These are phyloP conservation scores for Lordiphosa collinella DNA, from an alignment of 1,140 invertebrate species.

Conservation along the genomic window DNA sequence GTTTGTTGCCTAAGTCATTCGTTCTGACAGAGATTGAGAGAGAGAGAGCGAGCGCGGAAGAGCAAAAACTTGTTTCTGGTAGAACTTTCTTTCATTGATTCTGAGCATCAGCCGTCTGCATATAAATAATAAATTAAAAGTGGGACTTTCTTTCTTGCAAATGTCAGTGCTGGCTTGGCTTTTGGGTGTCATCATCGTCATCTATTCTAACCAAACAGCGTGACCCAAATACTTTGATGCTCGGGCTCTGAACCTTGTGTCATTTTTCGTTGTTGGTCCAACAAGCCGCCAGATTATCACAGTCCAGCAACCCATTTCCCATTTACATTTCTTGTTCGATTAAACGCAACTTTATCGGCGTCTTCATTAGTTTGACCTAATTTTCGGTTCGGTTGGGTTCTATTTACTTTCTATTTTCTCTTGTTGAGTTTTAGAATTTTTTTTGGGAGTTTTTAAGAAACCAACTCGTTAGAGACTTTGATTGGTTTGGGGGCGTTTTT, in stretches of 20 bases:
- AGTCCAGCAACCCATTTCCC: constrained; percentile 27
- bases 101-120: constrained; percentile 50
- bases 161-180: constrained; percentile 25
- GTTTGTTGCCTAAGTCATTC: constrained; percentile 18
- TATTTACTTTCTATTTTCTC: constrained; percentile 74
- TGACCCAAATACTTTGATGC: constrained; percentile 64
- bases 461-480: constrained; percentile 13
- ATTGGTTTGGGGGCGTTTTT: constrained; percentile 24
- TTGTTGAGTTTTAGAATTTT: constrained; percentile 48
- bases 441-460: constrained; percentile 22
- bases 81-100: constrained; percentile 75
- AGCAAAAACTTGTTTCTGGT: constrained; percentile 33
- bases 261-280: constrained; percentile 57
- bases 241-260: constrained; percentile 60
- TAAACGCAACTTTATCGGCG: constrained; percentile 63
- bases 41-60: constrained; percentile 14
- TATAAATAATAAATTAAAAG: constrained; percentile 74
- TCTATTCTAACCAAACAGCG: constrained; percentile 26
- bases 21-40: constrained; percentile 38
- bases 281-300: constrained; percentile 62
- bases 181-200: constrained; percentile 60
- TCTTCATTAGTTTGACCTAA: constrained; percentile 73
- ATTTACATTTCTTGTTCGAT: constrained; percentile 51
- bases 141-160: constrained; percentile 62
- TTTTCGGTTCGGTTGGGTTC: constrained; percentile 35